These are phyloP conservation scores for Falco peregrinus DNA, from an alignment of 2,797 vertebrate genomes.

Conservation along the genomic window DNA sequence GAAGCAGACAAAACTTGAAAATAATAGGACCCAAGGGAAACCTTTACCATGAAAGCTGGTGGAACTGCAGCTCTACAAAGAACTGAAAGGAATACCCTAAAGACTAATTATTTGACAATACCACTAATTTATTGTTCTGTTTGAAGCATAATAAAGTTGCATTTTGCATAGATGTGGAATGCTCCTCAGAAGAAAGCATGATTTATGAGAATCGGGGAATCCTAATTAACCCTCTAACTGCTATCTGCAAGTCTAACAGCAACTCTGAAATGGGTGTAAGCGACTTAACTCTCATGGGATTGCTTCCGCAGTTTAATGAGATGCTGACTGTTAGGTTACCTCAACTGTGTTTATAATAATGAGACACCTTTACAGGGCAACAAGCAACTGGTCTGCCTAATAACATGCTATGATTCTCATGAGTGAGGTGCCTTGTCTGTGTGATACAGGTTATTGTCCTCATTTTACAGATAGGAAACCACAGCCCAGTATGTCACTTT, in stretches of 20 bases:
- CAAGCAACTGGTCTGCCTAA: not conserved
- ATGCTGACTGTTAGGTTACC: not conserved
- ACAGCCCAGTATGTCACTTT: not conserved
- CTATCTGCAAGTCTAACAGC: not conserved
- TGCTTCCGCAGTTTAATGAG: conserved; percentile 13
- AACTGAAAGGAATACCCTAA: conserved; percentile 32
- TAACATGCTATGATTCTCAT: not conserved
- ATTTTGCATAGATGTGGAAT: not conserved
- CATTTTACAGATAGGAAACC: not conserved
- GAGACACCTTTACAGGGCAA: not conserved
- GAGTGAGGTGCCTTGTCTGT: not conserved
- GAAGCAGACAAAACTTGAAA: conserved; percentile 39
- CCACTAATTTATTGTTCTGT: conserved; percentile 34
- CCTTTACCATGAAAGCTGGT: conserved; percentile 37
- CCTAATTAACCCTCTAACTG: conserved; percentile 9
- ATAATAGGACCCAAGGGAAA: conserved; percentile 66
- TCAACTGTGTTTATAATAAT: not conserved
- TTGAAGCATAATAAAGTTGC: not conserved
- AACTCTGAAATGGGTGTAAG: not conserved
- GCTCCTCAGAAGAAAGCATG: not conserved
- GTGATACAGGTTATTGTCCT: not conserved
- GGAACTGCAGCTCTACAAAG: conserved; percentile 33
- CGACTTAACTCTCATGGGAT: not conserved
- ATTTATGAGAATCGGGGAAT: not conserved
- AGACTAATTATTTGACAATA: conserved; percentile 68